Conservation (phyloP, 2,888 invertebrate genomes). For the Euphydryas editha region DNA sequence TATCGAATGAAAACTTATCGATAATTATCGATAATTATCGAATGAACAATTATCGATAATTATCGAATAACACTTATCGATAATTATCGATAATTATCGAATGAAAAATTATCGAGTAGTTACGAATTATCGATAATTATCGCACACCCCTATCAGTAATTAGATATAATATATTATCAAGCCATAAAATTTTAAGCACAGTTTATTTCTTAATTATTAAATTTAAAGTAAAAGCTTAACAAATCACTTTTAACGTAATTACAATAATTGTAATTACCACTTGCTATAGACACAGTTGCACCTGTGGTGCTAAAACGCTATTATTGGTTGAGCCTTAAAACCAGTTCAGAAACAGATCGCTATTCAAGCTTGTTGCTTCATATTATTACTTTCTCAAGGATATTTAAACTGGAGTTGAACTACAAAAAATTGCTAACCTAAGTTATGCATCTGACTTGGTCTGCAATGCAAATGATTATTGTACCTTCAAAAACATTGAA, state of each 20-base stretch:
- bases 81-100: too few relatives aligned
- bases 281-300: conserved; percentile 2
- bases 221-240: background rate
- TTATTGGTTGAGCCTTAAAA: conserved; percentile 24
- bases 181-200: background rate
- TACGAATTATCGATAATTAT: too few relatives aligned
- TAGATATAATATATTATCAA: background rate
- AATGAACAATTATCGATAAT: too few relatives aligned
- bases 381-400: conserved; percentile 14
- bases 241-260: background rate
- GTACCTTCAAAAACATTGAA: too few relatives aligned
- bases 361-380: conserved; percentile 5
- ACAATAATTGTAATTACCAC: conserved; percentile 1
- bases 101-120: too few relatives aligned
- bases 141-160: background rate
- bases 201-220: background rate
- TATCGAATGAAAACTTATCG: too few relatives aligned
- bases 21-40: too few relatives aligned
- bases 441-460: too few relatives aligned
- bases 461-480: too few relatives aligned
- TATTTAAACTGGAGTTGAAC: background rate
- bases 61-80: too few relatives aligned
- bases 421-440: too few relatives aligned
- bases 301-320: conserved; percentile 20
- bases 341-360: conserved; percentile 18